Evolutionary conservation across 2,113 vertebrate genomes (phyloP).

Genomic region (Macquaria ambigua): DNA sequence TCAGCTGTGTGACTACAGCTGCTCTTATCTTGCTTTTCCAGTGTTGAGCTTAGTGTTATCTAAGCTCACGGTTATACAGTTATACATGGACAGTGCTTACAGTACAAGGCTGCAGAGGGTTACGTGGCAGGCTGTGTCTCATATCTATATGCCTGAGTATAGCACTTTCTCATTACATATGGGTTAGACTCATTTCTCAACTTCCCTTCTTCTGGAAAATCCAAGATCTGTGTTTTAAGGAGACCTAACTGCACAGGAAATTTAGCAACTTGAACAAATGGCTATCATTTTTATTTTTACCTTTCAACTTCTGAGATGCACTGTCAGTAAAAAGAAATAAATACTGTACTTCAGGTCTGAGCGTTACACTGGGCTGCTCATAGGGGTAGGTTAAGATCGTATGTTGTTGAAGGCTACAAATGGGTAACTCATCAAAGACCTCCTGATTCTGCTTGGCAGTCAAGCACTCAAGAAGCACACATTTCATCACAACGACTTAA

Average conservation of each 20-base stretch:
- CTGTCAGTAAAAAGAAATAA: conserved; percentile 29
- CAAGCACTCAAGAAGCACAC: conserved; percentile 59
- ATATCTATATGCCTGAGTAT: conserved; percentile 59
- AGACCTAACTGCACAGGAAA: conserved; percentile 40
- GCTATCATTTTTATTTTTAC: conserved; percentile 31
- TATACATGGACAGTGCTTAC: conserved; percentile 38
- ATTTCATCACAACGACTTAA: conserved; percentile 63
- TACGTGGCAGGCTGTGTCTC: conserved; percentile 33
- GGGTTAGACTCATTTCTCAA: conserved; percentile 49
- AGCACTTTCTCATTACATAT: conserved; percentile 43
- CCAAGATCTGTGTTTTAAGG: conserved; percentile 39
- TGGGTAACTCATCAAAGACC: conserved; percentile 49
- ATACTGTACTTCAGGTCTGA: conserved; percentile 31
- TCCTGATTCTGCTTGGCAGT: conserved; percentile 59
- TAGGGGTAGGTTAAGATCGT: conserved; percentile 14
- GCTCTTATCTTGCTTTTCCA: conserved; percentile 62
- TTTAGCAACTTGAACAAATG: conserved; percentile 47
- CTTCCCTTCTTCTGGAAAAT: conserved; percentile 49
- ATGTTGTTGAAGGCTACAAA: conserved; percentile 65
- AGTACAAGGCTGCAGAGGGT: conserved; percentile 32
- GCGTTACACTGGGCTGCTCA: conserved; percentile 19
- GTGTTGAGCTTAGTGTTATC: conserved; percentile 58
- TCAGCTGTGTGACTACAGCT: conserved; percentile 20
- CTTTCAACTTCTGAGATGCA: conserved; percentile 30
- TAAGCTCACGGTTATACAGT: conserved; percentile 31